Percentiles rank a stretch among this genome's conserved stretches.
Conservation (phyloP, 2,888 invertebrate species). For the Omphaloscelis lunosa region DNA sequence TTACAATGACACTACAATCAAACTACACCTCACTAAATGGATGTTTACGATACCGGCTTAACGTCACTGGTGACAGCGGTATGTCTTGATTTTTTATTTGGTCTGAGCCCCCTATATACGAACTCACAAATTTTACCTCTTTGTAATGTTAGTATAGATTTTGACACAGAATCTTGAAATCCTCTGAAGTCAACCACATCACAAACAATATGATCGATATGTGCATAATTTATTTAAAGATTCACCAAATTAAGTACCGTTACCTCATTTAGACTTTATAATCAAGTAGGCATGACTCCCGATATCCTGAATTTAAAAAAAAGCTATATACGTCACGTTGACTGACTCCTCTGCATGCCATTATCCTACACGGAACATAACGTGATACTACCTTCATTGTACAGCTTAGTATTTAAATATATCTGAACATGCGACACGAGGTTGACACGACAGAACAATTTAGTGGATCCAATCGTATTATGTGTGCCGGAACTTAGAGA, state of each 20-base stretch:
- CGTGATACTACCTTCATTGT: constrained; percentile 49
- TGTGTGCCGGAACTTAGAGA: constrained; percentile 24
- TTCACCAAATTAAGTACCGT: constrained; percentile 28
- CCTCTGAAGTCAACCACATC: neutral
- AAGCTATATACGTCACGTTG: neutral
- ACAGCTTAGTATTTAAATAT: constrained; percentile 36
- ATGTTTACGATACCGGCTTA: too few relatives aligned
- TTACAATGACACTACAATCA: too few relatives aligned
- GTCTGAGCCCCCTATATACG: too few relatives aligned
- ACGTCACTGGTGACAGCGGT: too few relatives aligned
- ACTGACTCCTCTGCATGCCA: constrained; percentile 33
- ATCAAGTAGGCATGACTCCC: constrained; percentile 26
- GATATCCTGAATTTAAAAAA: constrained; percentile 34
- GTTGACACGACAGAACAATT: constrained; percentile 46
- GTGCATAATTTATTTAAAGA: neutral
- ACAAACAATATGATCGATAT: neutral
- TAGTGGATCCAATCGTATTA: constrained; percentile 35
- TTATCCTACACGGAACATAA: constrained; percentile 38
- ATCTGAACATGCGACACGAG: constrained; percentile 38
- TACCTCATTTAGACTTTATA: constrained; percentile 23
- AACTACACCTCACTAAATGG: too few relatives aligned
- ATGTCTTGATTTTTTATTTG: too few relatives aligned
- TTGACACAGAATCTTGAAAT: neutral
- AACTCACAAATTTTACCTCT: too few relatives aligned
- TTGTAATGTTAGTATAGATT: too few relatives aligned